Conservation (phyloP, 1,140 invertebrate genomes). For the Drusus annulatus region DNA sequence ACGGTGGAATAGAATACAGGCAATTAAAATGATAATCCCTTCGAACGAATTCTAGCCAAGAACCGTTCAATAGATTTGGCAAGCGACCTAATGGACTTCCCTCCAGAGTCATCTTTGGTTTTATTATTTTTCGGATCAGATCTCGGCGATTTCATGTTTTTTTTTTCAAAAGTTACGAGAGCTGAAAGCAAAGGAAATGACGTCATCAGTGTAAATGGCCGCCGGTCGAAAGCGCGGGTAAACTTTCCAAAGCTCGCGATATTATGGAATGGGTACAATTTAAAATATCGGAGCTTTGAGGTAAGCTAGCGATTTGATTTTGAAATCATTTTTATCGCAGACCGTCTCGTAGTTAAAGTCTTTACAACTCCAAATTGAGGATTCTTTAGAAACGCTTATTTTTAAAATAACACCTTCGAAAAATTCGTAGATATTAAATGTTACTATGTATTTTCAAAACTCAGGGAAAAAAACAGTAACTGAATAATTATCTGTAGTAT, state of each 20-base stretch:
- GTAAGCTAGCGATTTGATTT: background rate
- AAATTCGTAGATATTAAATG: too few species aligned
- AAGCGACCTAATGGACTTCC: slow-evolving; percentile 8
- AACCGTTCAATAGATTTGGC: slow-evolving; percentile 33
- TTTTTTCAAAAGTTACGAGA: slow-evolving; percentile 33
- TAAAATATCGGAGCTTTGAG: background rate
- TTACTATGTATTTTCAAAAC: too few species aligned
- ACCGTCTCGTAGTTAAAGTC: too few species aligned
- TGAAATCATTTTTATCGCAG: too few species aligned
- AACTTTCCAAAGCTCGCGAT: background rate
- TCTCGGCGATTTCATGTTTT: slow-evolving; percentile 15
- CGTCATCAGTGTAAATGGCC: slow-evolving; percentile 35
- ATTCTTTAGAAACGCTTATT: too few species aligned
- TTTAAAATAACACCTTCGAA: too few species aligned
- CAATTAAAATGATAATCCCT: slow-evolving; percentile 13
- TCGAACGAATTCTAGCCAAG: slow-evolving; percentile 8
- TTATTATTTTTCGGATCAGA: slow-evolving; percentile 31
- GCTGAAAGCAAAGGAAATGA: slow-evolving; percentile 33
- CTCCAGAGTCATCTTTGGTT: slow-evolving; percentile 28
- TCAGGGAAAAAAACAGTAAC: too few species aligned
- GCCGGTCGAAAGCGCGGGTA: slow-evolving; percentile 14
- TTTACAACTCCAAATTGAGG: too few species aligned
- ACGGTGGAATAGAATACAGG: background rate
- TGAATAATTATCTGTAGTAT: too few species aligned
- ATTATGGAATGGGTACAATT: slow-evolving; percentile 1